Evolutionary conservation across 1,140 invertebrate genomes (phyloP).

Genomic region (Uloborus diversus): DNA sequence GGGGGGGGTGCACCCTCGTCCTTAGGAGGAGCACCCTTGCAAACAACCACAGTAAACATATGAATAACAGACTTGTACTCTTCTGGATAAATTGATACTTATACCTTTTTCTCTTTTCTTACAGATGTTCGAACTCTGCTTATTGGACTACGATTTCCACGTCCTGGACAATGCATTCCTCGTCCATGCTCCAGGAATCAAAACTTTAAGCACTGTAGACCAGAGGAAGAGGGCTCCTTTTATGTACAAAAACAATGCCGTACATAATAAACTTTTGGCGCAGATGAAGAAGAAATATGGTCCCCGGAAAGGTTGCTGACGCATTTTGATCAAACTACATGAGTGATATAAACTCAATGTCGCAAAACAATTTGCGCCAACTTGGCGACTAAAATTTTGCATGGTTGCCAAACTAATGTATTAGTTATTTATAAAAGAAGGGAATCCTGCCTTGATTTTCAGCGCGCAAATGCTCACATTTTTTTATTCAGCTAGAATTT

Average conservation of each 20-base stretch:
- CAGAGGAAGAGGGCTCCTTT: conserved; percentile 68
- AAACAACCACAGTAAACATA: too few species aligned
- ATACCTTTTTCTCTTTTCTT: conserved; percentile 56
- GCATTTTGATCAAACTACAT: too few species aligned
- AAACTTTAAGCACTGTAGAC: conserved; percentile 65
- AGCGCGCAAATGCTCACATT: neutral
- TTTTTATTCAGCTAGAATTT: neutral
- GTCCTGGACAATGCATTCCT: conserved; percentile 80
- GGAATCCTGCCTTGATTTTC: neutral
- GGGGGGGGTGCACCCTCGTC: too few species aligned
- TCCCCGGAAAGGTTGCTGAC: conserved; percentile 52
- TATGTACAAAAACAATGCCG: conserved; percentile 71
- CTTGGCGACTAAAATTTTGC: neutral
- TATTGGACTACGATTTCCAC: conserved; percentile 78
- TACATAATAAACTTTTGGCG: conserved; percentile 72
- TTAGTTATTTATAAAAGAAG: neutral
- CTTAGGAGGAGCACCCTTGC: too few species aligned
- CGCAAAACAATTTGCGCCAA: too few species aligned
- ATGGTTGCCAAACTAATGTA: neutral
- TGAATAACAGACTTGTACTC: too few species aligned
- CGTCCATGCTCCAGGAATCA: conserved; percentile 79
- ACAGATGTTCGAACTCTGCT: conserved; percentile 83
- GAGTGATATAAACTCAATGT: too few species aligned
- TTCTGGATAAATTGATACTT: neutral
- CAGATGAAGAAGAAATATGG: conserved; percentile 62